Conservation (phyloP, 2,113 vertebrate genomes). For the Pseudorectes ferrugineus region DNA sequence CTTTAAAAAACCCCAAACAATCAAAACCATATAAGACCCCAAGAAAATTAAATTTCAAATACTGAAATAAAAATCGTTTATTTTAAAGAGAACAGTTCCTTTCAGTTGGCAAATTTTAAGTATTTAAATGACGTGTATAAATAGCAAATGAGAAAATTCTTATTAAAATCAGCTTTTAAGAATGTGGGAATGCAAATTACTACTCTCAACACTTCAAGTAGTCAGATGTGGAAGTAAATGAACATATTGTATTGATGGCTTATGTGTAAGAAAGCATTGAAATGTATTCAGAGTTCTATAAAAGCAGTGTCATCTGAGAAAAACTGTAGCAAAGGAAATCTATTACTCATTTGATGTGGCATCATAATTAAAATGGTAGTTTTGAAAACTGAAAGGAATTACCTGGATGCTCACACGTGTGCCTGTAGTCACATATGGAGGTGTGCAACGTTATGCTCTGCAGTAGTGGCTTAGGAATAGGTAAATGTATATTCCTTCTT, state of each 20-base stretch:
- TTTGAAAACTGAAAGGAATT: neutral
- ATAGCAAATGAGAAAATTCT: neutral
- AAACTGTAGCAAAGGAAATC: neutral
- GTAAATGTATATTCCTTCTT: neutral
- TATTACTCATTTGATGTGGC: neutral
- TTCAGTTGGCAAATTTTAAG: neutral
- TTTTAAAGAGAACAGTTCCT: neutral
- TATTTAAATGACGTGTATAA: neutral
- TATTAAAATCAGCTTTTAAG: neutral
- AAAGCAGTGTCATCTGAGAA: neutral
- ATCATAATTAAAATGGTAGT: neutral
- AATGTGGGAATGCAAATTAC: neutral
- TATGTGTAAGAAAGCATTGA: neutral
- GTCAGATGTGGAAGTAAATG: neutral
- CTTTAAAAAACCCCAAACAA: neutral
- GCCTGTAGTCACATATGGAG: neutral
- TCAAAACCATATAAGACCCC: neutral
- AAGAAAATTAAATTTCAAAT: neutral
- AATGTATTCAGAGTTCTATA: neutral
- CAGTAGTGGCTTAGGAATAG: neutral
- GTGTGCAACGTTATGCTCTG: rapidly evolving
- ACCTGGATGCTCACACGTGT: neutral
- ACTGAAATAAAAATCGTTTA: neutral
- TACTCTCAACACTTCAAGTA: neutral
- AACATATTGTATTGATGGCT: neutral